A percentile compares a stretch with the other conserved stretches of the same genome.
Evolutionary conservation across 2,888 invertebrate species (phyloP).

Genomic region (Thecocarcelia acutangulata): DNA sequence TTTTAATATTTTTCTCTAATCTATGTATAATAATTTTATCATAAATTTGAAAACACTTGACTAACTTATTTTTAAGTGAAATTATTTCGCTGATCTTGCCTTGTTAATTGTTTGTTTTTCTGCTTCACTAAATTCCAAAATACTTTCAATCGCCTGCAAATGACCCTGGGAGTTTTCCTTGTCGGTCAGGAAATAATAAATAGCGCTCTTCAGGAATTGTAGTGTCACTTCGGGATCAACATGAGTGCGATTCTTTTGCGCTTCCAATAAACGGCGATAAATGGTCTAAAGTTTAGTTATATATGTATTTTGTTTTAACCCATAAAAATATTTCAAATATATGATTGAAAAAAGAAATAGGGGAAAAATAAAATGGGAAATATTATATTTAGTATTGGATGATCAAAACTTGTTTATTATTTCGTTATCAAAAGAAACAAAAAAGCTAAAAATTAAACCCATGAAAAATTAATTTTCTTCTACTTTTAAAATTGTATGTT

Average conservation of each 20-base stretch:
- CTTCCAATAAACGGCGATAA: constrained; percentile 91
- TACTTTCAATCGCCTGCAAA: constrained; percentile 93
- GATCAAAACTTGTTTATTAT: neutral
- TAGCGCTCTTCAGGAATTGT: constrained; percentile 95
- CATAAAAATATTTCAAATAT: constrained; percentile 17
- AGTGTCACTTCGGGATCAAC: constrained; percentile 95
- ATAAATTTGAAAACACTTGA: constrained; percentile 1
- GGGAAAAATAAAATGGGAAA: constrained; percentile 49
- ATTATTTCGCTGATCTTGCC: constrained; percentile 83
- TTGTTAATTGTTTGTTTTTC: constrained; percentile 91
- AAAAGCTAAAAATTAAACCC: neutral
- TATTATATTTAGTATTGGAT: constrained; percentile 42
- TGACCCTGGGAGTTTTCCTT: constrained; percentile 94
- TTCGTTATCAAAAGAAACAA: constrained; percentile 11
- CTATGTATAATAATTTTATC: no score
- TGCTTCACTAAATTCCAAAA: constrained; percentile 91
- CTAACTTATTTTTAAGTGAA: constrained; percentile 28
- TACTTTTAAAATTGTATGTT: neutral
- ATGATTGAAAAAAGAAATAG: constrained; percentile 46
- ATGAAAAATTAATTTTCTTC: neutral
- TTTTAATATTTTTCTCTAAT: no score
- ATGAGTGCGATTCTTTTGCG: constrained; percentile 87
- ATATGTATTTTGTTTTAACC: neutral
- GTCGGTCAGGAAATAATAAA: constrained; percentile 95
- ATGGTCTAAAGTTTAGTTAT: constrained; percentile 85